phyloP scores from a whole-genome alignment of 2,797 vertebrate genomes.

The Notolepis coatsorum region DNA sequence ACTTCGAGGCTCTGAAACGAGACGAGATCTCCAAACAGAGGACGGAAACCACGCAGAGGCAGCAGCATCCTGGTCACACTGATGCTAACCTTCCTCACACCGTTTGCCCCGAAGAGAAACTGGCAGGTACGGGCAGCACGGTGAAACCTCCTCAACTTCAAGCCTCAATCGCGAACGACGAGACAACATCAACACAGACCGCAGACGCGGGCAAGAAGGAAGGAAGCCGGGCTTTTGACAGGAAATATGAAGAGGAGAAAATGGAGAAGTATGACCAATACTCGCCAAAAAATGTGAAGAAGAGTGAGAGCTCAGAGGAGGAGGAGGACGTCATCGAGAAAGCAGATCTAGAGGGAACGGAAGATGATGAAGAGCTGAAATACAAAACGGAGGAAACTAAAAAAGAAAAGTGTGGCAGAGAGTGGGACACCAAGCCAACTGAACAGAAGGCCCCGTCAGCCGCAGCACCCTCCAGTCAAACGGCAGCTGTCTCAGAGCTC shows the following conservation, averaged over 20 bases:
- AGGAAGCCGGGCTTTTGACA: slow-evolving; percentile 73
- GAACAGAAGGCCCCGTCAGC: slow-evolving; percentile 48
- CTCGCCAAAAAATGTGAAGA: slow-evolving; percentile 72
- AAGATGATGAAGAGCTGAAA: slow-evolving; percentile 85
- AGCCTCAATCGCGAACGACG: slow-evolving; percentile 53
- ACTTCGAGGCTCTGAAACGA: slow-evolving; percentile 92
- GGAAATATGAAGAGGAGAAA: slow-evolving; percentile 82
- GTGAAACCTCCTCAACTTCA: slow-evolving; percentile 62
- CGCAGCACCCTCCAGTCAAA: slow-evolving; percentile 23
- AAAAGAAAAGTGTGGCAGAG: slow-evolving; percentile 74
- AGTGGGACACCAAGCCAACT: slow-evolving; percentile 64
- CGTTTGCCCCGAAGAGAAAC: slow-evolving; percentile 71
- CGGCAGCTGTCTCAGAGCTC: slow-evolving; percentile 76
- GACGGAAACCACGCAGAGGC: slow-evolving; percentile 53
- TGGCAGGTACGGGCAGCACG: slow-evolving; percentile 57
- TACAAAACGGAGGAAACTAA: slow-evolving; percentile 79
- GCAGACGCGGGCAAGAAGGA: slow-evolving; percentile 59
- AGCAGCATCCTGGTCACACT: slow-evolving; percentile 34
- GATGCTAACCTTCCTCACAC: slow-evolving; percentile 67
- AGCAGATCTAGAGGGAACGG: slow-evolving; percentile 92
- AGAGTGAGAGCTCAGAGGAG: slow-evolving; percentile 84
- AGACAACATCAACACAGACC: slow-evolving; percentile 65
- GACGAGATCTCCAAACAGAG: slow-evolving; percentile 75
- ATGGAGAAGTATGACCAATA: slow-evolving; percentile 73
- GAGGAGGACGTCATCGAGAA: slow-evolving; percentile 93